Percentiles rank a stretch among this genome's conserved stretches.
phyloP scores from a whole-genome alignment of 1,140 invertebrate species.

The Drosophila micromelanica region DNA sequence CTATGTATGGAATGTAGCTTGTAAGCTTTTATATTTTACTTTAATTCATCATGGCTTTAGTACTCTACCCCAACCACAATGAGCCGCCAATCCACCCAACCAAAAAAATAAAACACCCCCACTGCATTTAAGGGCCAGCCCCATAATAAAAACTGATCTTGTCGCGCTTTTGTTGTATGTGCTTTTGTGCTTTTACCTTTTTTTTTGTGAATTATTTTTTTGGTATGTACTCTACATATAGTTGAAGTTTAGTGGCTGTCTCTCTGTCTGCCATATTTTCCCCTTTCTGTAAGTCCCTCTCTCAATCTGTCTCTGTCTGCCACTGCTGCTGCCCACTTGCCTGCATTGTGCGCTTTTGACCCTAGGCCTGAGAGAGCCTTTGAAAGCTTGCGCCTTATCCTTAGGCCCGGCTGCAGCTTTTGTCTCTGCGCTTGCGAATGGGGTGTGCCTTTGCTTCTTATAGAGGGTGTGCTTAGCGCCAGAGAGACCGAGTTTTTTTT shows the following conservation, averaged over 20 bases:
- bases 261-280: constrained; percentile 22
- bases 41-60: constrained; percentile 42
- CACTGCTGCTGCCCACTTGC: constrained; percentile 1
- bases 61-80: constrained; percentile 10
- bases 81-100: background rate
- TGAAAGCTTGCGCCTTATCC: constrained; percentile 22
- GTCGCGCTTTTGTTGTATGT: constrained; percentile 74
- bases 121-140: constrained; percentile 17
- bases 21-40: constrained; percentile 62
- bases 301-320: constrained; percentile 27
- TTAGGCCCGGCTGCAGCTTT: constrained; percentile 7
- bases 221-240: constrained; percentile 52
- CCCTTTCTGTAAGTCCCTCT: background rate
- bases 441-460: constrained; percentile 10
- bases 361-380: constrained; percentile 18
- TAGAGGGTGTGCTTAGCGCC: constrained; percentile 1
- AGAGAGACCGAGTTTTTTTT: constrained; percentile 4
- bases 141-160: constrained; percentile 56
- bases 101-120: background rate
- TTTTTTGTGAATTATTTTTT: constrained; percentile 30
- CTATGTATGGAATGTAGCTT: constrained; percentile 65
- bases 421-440: constrained; percentile 20
- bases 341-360: constrained; percentile 27
- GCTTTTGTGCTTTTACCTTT: constrained; percentile 68
- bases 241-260: constrained; percentile 48